Base-by-base conservation (phyloP, 2,113 vertebrate species). In the Arenaria interpres region DNA sequence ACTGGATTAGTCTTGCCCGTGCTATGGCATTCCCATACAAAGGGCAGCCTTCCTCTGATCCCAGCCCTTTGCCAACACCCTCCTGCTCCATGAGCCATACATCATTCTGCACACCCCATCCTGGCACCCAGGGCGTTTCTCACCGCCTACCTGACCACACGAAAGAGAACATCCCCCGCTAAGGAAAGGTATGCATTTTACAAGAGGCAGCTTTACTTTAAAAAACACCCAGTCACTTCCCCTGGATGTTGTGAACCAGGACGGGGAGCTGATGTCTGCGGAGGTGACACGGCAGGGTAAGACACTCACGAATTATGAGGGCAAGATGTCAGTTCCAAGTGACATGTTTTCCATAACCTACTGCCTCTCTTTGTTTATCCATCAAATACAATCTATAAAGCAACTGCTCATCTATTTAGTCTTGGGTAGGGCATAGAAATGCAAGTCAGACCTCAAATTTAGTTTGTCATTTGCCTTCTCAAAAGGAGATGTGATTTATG, bases 401-500 rank as follows among this genome's bases (percentile, higher is more conserved):
- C 85, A 92, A 97, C 94, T 95, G 95, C 77, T 98, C 97, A 98
- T 97, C 96, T 97, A 73, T 94, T 98, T 96, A 94, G 95, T 97
- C 89, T 91, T 86, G 89, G 91, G 33, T 51, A 97, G 83, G 51
- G 84, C 80, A 91, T 33, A 96, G 97, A 96, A 97, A 97, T 84
- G 95, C 90, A 94, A 97, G 96, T 89, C 93, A 93, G 89, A 95
- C 68, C 97, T 98, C 95, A 98, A 97, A 98, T 98, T 97, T 97
- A 97, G 97, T 97, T 97, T 98, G 97, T 97, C 96, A 32, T 97
- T 98, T 97, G 80, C 96, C 88, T 97, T 97, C 97, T 97, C 96
- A 97, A 97, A 98, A 98, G 93, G 97, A 98, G 96, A 98, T 91
- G 88, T 98, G 97, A 98, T 98, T 98, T 98, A 98, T 98, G 95